Evolutionary conservation across 1,140 invertebrate genomes (phyloP), one percentile per base, ranked within the genome.

Genomic region (Drosophila aff.): DNA sequence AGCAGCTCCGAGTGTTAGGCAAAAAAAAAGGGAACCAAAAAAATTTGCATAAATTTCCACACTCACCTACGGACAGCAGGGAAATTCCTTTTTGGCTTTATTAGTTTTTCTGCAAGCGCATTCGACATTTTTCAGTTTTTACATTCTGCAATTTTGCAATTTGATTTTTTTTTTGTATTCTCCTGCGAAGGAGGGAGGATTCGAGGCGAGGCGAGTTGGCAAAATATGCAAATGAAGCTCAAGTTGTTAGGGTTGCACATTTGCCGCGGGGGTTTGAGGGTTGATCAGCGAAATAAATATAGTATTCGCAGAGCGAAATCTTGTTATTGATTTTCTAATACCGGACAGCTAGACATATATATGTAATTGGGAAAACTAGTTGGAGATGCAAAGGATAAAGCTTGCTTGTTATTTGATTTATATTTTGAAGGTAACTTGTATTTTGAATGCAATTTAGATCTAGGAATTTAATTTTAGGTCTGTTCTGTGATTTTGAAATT

Each of bases 171-270:
- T 57, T 69, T 65, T 61, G 57, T 75, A 77, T 66, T 49, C 73
- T 78, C 9, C 73, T 61, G 55, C 52, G 28, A 41, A 41, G 23
- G 31, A 55, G 60, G 52, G 69, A 58, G 58, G 61, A 44, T 60
- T 36, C 11, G 28, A 58, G 40, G 53, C 53, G 41, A 76, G 57
- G 53, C 68, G 69, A 69, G 76, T 55, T 87, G 53, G 76, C 76
- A 84, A 77, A 89, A 87, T 89, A 89, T 89, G 84, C 84, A 89
- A 89, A 89, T 89, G 80, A 89, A 84, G 81, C 82, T 89, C 74
- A 89, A 90, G 81, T 90, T 90, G 81, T 80, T 65, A 89, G 80
- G 73, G 72, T 81, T 84, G 77, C 67, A 65, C 55, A 40, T 43
- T 40, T 23, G 61, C 43, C 38, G 36, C 10, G 63, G 52, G 61